A percentile compares a stretch with the other conserved stretches of the same genome.
Evolutionary conservation across 2,888 invertebrate genomes (phyloP).

Genomic region (Dascillus cervinus): DNA sequence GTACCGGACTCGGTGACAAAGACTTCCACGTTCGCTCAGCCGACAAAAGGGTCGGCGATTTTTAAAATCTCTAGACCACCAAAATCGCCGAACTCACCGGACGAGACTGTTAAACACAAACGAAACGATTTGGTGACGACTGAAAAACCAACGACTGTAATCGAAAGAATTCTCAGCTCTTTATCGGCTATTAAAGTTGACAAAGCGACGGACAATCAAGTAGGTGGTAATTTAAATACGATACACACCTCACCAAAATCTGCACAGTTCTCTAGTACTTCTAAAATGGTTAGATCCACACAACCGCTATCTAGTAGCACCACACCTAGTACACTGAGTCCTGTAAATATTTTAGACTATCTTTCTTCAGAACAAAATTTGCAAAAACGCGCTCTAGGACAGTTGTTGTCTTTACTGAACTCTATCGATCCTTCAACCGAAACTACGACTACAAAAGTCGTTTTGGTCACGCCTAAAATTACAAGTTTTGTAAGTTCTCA

Average conservation of each 20-base stretch:
- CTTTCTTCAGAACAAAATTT: constrained; percentile 32
- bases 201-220: constrained; percentile 29
- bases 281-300: constrained; percentile 28
- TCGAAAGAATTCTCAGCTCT: constrained; percentile 40
- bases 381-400: constrained; percentile 35
- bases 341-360: constrained; percentile 32
- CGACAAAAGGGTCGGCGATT: constrained; percentile 34
- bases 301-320: constrained; percentile 15
- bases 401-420: constrained; percentile 37
- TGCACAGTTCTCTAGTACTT: constrained; percentile 7
- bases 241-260: constrained; percentile 21
- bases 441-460: constrained; percentile 21
- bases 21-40: constrained; percentile 17
- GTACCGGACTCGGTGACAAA: constrained; percentile 17
- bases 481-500: constrained; percentile 10
- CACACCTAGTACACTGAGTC: constrained; percentile 21
- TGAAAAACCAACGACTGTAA: constrained; percentile 40
- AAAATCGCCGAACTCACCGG: constrained; percentile 27
- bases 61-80: constrained; percentile 37
- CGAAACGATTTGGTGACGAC: constrained; percentile 27
- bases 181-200: constrained; percentile 39
- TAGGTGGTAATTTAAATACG: constrained; percentile 37
- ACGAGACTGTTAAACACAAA: constrained; percentile 15
- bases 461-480: constrained; percentile 35
- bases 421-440: constrained; percentile 28